These are phyloP conservation scores for Pheosia gnoma DNA, from an alignment of 2,888 invertebrate genomes.

Conservation along the genomic window DNA sequence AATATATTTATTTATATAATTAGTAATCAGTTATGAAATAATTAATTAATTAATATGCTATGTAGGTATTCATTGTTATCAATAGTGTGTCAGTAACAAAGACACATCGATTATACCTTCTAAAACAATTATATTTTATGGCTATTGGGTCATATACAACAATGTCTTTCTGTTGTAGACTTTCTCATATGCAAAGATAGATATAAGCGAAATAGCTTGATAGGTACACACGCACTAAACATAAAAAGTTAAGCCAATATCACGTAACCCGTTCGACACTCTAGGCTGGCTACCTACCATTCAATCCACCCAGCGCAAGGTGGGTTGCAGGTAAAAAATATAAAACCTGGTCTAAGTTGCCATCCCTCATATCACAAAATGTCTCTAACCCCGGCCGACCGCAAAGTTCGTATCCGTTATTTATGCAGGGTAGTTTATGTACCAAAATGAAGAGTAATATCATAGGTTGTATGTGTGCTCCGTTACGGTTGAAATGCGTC, in stretches of 20 bases:
- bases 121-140: too few species aligned
- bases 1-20: too few species aligned
- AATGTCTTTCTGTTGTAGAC: background rate
- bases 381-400: conserved; percentile 22
- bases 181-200: background rate
- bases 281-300: background rate
- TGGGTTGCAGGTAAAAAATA: conserved; percentile 8
- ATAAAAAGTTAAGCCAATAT: background rate
- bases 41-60: too few species aligned
- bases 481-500: conserved; percentile 10
- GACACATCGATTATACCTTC: too few species aligned
- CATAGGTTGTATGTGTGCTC: conserved; percentile 34
- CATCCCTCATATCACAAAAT: conserved; percentile 28
- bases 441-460: conserved; percentile 30
- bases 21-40: too few species aligned
- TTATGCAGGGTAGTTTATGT: conserved; percentile 28
- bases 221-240: background rate
- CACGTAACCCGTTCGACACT: background rate
- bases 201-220: too few species aligned
- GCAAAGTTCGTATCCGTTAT: conserved; percentile 30
- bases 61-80: too few species aligned
- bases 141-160: background rate
- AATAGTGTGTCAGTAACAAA: too few species aligned
- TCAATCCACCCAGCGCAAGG: background rate
- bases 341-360: conserved; percentile 20